Conservation (phyloP, 2,797 vertebrate species). For the Macroramphosus scolopax region DNA sequence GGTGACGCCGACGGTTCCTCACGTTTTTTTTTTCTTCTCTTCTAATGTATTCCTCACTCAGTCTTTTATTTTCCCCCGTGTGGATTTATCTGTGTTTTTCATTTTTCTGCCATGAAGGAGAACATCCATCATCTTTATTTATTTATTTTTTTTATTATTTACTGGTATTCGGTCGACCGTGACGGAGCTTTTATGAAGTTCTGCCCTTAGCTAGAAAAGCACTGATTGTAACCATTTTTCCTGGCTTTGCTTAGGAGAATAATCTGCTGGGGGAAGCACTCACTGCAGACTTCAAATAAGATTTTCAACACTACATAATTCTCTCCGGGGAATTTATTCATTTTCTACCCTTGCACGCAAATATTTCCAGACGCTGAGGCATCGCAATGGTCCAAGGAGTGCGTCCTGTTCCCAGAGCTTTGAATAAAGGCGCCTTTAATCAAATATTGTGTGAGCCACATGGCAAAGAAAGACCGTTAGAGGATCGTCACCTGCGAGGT, state of each 20-base stretch:
- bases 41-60: no score
- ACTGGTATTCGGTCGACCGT: conserved; percentile 47
- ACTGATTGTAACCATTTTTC: conserved; percentile 52
- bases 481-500: conserved; percentile 15
- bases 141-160: conserved; percentile 38
- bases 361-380: conserved; percentile 37
- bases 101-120: conserved; percentile 20
- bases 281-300: conserved; percentile 53
- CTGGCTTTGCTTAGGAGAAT: conserved; percentile 37
- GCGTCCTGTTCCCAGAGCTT: conserved; percentile 23
- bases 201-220: conserved; percentile 46
- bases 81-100: conserved; percentile 19
- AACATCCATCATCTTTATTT: conserved; percentile 48
- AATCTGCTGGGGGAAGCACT: conserved; percentile 50
- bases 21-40: no score
- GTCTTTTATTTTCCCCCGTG: not conserved
- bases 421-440: conserved; percentile 30
- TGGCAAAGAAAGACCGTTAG: conserved; percentile 13
- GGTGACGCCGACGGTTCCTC: no score
- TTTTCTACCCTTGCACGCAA: conserved; percentile 50
- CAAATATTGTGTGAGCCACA: conserved; percentile 13
- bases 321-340: conserved; percentile 48
- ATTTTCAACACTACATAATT: conserved; percentile 59
- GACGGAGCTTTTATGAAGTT: conserved; percentile 52
- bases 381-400: conserved; percentile 36